Conservation (phyloP, 1,140 invertebrate species). For the Drosophila asahinai region DNA sequence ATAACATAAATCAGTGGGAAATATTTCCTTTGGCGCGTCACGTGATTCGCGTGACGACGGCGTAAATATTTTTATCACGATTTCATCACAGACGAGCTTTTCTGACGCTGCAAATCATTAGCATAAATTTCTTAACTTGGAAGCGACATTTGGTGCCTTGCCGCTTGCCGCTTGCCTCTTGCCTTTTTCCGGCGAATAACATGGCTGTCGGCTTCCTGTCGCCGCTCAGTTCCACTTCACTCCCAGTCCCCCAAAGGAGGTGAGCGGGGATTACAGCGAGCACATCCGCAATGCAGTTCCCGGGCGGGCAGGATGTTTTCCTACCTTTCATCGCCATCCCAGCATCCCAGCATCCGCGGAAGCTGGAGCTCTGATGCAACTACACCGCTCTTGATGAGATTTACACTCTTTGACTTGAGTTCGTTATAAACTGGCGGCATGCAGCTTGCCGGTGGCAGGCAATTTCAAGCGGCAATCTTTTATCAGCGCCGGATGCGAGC, state of each 20-base stretch:
- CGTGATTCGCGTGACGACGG: conserved; percentile 39
- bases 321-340: conserved; percentile 1
- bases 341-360: conserved; percentile 33
- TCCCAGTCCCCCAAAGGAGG: neutral
- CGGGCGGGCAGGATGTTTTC: conserved; percentile 43
- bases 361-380: conserved; percentile 60
- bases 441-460: conserved; percentile 39
- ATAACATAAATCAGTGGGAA: conserved; percentile 31
- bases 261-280: conserved; percentile 25
- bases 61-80: conserved; percentile 46
- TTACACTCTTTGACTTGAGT: conserved; percentile 55
- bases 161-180: neutral
- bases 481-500: conserved; percentile 14
- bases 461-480: conserved; percentile 50
- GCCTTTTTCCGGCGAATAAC: conserved; percentile 8
- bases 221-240: conserved; percentile 26
- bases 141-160: conserved; percentile 20
- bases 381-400: conserved; percentile 66
- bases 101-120: conserved; percentile 63
- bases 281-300: conserved; percentile 48
- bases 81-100: conserved; percentile 42
- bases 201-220: conserved; percentile 48
- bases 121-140: conserved; percentile 71
- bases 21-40: conserved; percentile 13
- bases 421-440: conserved; percentile 60